Base-by-base conservation (phyloP, 1,140 invertebrate genomes). In the Conopomorpha cramerella region DNA sequence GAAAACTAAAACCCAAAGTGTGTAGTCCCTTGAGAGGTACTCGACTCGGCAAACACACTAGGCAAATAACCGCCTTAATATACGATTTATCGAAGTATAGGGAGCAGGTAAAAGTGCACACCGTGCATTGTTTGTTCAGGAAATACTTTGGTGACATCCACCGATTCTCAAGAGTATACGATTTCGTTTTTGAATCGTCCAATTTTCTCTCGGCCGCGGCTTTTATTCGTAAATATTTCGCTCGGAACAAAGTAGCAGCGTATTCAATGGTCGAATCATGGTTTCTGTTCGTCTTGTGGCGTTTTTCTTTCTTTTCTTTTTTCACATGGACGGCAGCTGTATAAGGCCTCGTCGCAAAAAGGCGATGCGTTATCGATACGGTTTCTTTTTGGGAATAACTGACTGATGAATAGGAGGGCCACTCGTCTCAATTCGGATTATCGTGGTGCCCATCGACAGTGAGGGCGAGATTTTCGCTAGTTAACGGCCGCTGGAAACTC, bases 1-100 rank as follows among this genome's bases (percentile, higher is more conserved):
- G 71, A 71, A 72, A 76, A 59, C 57, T 72, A 72, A 76, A 70
- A 76, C 64, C 55, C 64, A 53, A 74, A 59, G 62, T 74, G 43
- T 72, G 67, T 76, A 56, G 51, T 60, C 63, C 55, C 61, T 62
- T 56, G 53, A 66, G 57, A 64, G 60, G 61, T 65, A 55, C 13
- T 64, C 64, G 62, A 64, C 57, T 63, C 43, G 45, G 39, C 55
- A 72, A 70, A 76, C 62, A 60, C 18, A 37, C 46, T 45, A 43
- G 38, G 49, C 55, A 68, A 72, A 72, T 55, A 72, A 40, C 46
- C 51, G 38, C 51, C 55, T 56, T 70, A 63, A 67, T 66, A 65
- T 68, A 58, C 56, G 56, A 58, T 62, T 61, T 66, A 63, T 66
- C 54, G 61, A 54, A 48, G 47, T 56, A 74, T 66, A 59, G 65